Evolutionary conservation across 2,888 invertebrate genomes (phyloP).

Genomic region (Protophormia terraenovae): DNA sequence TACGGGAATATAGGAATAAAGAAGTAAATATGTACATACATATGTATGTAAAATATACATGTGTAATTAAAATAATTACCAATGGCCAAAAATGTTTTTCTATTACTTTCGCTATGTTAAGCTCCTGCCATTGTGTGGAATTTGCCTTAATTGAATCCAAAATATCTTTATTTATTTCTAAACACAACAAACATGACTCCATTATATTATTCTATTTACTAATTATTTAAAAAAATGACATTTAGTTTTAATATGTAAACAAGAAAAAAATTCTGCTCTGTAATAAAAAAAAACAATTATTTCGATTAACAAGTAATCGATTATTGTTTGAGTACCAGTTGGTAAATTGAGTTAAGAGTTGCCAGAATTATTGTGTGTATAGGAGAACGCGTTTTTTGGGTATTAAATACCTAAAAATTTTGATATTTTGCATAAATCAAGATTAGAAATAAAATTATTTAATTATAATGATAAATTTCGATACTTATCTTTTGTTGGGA

Average conservation of each 20-base stretch:
- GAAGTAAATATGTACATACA: not conserved
- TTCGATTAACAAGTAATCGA: not conserved
- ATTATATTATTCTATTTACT: not conserved
- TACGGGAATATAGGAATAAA: not conserved
- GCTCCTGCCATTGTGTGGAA: conserved; percentile 36
- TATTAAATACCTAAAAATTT: too few relatives aligned
- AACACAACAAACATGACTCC: conserved; percentile 45
- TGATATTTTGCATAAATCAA: too few relatives aligned
- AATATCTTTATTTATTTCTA: conserved; percentile 43
- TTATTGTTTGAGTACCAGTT: not conserved
- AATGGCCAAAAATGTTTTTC: conserved; percentile 51
- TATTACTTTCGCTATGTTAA: conserved; percentile 8
- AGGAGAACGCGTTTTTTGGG: not conserved
- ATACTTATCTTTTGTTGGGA: too few relatives aligned
- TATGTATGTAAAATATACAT: too few relatives aligned
- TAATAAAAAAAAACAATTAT: not conserved
- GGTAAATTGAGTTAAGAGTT: not conserved
- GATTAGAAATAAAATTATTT: too few relatives aligned
- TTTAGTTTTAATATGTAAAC: not conserved
- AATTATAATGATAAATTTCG: too few relatives aligned
- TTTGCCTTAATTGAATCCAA: conserved; percentile 24
- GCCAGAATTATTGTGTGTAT: not conserved
- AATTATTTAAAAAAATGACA: not conserved
- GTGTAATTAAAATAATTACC: too few relatives aligned
- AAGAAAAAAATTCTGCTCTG: conserved; percentile 20